Percentiles rank a stretch among this genome's conserved stretches.
Evolutionary conservation across 2,888 invertebrate genomes (phyloP).

Genomic region (Alloplasta piceator): DNA sequence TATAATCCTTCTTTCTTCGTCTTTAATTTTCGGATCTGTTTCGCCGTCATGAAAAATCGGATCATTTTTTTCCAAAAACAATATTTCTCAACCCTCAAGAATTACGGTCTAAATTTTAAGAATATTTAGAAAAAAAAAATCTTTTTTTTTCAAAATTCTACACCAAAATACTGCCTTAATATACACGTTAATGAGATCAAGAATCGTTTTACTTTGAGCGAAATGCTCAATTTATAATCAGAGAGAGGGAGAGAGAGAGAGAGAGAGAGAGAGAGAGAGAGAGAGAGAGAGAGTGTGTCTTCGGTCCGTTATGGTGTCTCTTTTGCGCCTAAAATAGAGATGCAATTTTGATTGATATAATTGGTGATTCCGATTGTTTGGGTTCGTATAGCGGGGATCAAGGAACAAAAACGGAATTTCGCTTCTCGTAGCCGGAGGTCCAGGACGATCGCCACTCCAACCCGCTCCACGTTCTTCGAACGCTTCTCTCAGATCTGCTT

Average conservation of each 20-base stretch:
- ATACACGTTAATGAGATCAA: too few relatives aligned
- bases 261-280: constrained; percentile 11
- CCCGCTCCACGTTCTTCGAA: too few relatives aligned
- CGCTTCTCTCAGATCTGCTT: too few relatives aligned
- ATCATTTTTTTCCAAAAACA: constrained; percentile 1
- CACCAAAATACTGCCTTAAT: too few relatives aligned
- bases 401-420: too few relatives aligned
- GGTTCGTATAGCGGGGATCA: constrained; percentile 55
- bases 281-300: constrained; percentile 10
- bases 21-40: constrained; percentile 7
- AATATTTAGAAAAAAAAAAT: too few relatives aligned
- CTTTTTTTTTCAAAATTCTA: too few relatives aligned
- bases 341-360: constrained; percentile 76
- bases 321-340: constrained; percentile 71
- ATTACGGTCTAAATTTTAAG: too few relatives aligned
- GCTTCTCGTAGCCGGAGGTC: too few relatives aligned
- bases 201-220: too few relatives aligned
- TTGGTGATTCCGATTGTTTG: constrained; percentile 60
- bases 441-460: too few relatives aligned
- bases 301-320: constrained; percentile 48
- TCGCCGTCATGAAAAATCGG: constrained; percentile 19
- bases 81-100: not conserved
- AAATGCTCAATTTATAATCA: too few relatives aligned
- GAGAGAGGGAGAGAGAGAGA: not conserved
- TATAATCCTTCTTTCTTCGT: constrained; percentile 7